Conservation (phyloP, 2,797 vertebrate species). For the Cryptoprocta ferox region DNA sequence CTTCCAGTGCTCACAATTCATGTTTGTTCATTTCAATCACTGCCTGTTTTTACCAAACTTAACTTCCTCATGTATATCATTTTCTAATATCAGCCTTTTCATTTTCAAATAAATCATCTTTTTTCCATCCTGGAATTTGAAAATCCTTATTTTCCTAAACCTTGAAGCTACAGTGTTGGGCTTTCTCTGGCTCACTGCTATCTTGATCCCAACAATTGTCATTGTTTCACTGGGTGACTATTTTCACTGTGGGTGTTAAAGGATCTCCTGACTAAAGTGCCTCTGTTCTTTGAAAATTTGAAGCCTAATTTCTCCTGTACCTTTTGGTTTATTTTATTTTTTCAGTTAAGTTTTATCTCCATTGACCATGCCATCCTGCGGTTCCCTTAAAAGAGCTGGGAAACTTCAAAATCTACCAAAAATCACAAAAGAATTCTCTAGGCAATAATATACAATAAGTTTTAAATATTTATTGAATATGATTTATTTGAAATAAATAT, state of each 20-base stretch:
- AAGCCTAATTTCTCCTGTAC: background rate
- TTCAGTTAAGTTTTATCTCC: background rate
- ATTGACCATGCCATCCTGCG: background rate
- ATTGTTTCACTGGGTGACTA: background rate
- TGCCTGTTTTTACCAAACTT: background rate
- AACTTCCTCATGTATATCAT: background rate
- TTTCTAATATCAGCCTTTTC: background rate
- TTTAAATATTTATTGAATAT: background rate
- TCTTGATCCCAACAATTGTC: background rate
- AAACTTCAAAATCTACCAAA: background rate
- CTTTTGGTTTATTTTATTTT: background rate
- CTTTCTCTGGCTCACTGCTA: background rate
- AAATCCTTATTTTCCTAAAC: background rate
- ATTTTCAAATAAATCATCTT: background rate
- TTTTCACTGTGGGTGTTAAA: background rate
- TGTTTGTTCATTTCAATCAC: background rate
- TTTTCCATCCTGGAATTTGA: background rate
- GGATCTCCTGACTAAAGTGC: background rate
- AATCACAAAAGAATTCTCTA: background rate
- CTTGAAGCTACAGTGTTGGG: background rate
- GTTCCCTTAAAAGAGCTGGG: background rate
- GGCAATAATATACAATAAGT: background rate
- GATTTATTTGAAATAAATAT: slow-evolving; percentile 10
- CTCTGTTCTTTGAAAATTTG: background rate
- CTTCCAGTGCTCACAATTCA: background rate